Evolutionary conservation across 2,113 vertebrate species (phyloP).

Genomic region (Aix galericulata): DNA sequence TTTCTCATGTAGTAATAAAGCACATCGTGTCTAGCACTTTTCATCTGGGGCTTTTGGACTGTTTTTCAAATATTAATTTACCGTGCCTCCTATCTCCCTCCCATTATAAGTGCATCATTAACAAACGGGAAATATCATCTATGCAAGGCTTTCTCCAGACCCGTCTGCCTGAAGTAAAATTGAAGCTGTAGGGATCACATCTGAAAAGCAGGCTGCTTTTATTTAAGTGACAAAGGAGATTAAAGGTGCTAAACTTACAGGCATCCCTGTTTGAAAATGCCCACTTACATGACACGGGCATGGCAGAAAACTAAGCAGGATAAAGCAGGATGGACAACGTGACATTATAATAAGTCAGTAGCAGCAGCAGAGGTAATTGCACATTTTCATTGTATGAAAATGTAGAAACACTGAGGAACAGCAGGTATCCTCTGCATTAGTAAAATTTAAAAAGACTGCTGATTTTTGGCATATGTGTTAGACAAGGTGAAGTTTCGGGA

Average conservation of each 20-base stretch:
- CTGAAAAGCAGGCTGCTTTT: neutral
- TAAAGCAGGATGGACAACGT: neutral
- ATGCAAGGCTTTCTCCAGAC: neutral
- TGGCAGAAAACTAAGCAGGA: neutral
- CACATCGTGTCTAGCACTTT: neutral
- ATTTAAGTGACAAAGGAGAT: neutral
- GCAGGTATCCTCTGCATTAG: neutral
- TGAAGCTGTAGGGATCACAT: neutral
- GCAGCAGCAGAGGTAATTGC: neutral
- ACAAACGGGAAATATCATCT: neutral
- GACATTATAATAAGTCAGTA: neutral
- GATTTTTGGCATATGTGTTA: neutral
- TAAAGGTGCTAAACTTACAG: neutral
- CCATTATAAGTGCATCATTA: neutral
- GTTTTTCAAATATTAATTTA: neutral
- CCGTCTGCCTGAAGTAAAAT: neutral
- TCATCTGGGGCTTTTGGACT: neutral
- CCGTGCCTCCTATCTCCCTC: neutral
- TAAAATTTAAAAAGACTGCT: neutral
- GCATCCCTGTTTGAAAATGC: neutral
- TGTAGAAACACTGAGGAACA: neutral
- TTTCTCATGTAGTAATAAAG: neutral
- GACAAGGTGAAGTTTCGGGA: neutral
- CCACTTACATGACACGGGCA: accelerated
- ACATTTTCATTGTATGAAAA: neutral